A percentile compares a stretch with the other conserved stretches of the same genome.
Conservation (phyloP, 92 coral and sea anemone genomes). For the Epizoanthus scotinus region DNA sequence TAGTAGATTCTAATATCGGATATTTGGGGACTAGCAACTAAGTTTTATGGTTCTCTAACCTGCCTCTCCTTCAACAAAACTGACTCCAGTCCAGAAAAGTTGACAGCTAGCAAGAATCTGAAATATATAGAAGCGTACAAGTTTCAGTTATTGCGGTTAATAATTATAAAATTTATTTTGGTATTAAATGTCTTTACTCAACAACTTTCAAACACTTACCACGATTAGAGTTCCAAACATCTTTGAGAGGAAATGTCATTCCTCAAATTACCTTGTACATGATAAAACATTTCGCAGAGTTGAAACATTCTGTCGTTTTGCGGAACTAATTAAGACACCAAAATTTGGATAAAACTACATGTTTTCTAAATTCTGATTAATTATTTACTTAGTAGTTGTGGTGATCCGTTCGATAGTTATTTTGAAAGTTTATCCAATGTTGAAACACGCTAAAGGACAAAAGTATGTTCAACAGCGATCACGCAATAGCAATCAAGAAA, state of each 20-base stretch:
- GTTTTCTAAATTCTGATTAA: background rate
- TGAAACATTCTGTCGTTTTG: conserved; percentile 12
- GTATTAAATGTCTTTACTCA: background rate
- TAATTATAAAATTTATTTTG: background rate
- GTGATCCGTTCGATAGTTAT: background rate
- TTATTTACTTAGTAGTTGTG: background rate
- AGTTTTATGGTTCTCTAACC: background rate
- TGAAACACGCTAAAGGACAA: background rate
- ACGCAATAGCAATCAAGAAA: background rate
- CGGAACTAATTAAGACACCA: background rate
- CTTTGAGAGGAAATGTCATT: background rate
- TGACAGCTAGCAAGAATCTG: conserved; percentile 12
- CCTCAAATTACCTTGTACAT: background rate
- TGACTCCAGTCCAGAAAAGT: conserved; percentile 2
- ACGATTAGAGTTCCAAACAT: conserved; percentile 5
- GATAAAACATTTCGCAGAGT: background rate
- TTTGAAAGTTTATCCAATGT: conserved; percentile 7
- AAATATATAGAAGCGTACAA: background rate
- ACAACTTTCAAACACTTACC: conserved; percentile 1
- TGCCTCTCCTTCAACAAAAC: conserved; percentile 1
- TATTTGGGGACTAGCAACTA: too few species aligned
- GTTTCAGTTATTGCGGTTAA: conserved; percentile 1
- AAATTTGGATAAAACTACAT: background rate
- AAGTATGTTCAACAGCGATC: background rate
- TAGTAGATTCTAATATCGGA: too few species aligned